phyloP scores from a whole-genome alignment of 2,888 invertebrate species.

The Seira ritae region DNA sequence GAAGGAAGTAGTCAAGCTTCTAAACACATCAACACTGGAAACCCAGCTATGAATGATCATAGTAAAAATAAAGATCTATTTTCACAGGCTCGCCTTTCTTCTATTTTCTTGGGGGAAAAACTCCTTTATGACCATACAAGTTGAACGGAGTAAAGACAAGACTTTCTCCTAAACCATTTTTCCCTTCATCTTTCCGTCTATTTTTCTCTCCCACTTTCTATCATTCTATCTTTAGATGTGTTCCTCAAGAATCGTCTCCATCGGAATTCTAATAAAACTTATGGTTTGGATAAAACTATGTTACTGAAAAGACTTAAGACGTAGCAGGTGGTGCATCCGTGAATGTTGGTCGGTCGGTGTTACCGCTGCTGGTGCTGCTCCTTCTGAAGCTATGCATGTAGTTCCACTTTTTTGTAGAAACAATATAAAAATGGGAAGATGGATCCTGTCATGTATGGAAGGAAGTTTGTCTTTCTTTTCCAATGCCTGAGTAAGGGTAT shows the following conservation, averaged over 20 bases:
- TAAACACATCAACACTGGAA: constrained; percentile 27
- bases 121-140: constrained; percentile 38
- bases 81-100: constrained; percentile 32
- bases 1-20: constrained; percentile 33
- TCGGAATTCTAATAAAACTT: constrained; percentile 58
- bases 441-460: constrained; percentile 55
- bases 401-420: constrained; percentile 32
- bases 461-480: neutral
- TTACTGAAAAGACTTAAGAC: constrained; percentile 42
- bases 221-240: neutral
- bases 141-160: neutral
- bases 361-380: constrained; percentile 29
- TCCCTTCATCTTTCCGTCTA: constrained; percentile 14
- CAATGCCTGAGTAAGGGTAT: neutral
- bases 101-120: constrained; percentile 6
- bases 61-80: constrained; percentile 26
- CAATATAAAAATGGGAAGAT: constrained; percentile 45
- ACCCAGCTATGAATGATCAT: constrained; percentile 1
- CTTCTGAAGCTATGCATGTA: neutral
- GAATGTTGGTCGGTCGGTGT: too few relatives aligned
- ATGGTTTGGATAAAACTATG: constrained; percentile 41
- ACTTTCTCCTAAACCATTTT: constrained; percentile 24
- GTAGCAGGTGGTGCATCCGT: constrained; percentile 63
- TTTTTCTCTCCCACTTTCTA: neutral
- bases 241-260: constrained; percentile 21